A percentile compares a stretch with the other conserved stretches of the same genome.
phyloP scores from a whole-genome alignment of 2,888 invertebrate species.

The Hypercompe scribonia region DNA sequence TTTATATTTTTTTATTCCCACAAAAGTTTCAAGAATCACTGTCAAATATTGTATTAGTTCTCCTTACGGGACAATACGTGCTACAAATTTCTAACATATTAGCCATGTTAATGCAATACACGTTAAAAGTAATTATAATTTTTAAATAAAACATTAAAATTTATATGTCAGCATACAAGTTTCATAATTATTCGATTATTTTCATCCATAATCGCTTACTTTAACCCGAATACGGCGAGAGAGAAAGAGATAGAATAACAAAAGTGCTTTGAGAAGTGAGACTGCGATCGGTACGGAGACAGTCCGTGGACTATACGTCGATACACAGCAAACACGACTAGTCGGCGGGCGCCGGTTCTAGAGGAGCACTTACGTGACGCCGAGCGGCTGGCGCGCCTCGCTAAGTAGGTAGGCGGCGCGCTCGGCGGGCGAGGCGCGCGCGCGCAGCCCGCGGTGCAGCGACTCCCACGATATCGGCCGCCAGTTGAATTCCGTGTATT shows the following conservation, averaged over 20 bases:
- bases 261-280: neutral
- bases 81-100: neutral
- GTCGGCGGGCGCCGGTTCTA: no score
- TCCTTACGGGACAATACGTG: neutral
- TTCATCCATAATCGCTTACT: neutral
- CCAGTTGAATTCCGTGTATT: constrained; percentile 65
- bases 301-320: neutral
- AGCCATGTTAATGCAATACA: neutral
- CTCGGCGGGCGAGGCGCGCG: constrained; percentile 46
- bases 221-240: neutral
- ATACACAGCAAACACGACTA: neutral
- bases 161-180: no score
- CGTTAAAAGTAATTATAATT: no score
- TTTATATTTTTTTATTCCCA: no score
- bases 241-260: neutral
- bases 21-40: neutral
- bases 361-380: constrained; percentile 48
- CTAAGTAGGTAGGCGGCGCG: constrained; percentile 60
- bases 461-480: constrained; percentile 54
- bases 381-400: constrained; percentile 48
- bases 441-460: constrained; percentile 66
- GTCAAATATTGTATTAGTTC: neutral
- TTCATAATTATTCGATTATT: neutral
- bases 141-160: no score
- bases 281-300: neutral